phyloP scores from a whole-genome alignment of 2,113 vertebrate genomes.

The Bufo bufo region DNA sequence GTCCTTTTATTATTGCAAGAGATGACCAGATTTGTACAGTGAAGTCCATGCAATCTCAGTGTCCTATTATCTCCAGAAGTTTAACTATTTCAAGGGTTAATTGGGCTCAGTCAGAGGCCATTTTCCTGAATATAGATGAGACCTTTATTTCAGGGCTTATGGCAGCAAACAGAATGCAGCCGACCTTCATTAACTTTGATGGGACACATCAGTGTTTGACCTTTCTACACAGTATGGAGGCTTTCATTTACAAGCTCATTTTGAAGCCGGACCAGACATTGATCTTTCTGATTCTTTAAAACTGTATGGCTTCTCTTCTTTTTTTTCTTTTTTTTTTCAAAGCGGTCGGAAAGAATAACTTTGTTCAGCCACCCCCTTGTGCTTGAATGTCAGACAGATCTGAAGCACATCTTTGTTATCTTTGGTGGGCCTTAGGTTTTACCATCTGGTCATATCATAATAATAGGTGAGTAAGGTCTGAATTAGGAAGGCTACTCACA shows the following conservation, averaged over 20 bases:
- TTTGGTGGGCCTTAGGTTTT: background rate
- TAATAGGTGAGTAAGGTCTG: background rate
- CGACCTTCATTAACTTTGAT: conserved; percentile 44
- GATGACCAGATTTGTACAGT: too few species aligned
- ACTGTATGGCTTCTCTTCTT: background rate
- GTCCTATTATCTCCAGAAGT: background rate
- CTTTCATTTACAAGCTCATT: conserved; percentile 9
- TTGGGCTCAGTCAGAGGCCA: background rate
- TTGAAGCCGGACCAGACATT: background rate
- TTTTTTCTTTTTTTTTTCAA: conserved; percentile 33
- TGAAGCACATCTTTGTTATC: background rate
- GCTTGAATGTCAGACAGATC: conserved; percentile 40
- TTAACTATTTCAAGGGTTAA: conserved; percentile 16
- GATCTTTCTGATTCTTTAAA: conserved; percentile 41
- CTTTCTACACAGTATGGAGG: background rate
- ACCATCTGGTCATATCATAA: background rate
- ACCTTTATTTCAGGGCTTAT: background rate
- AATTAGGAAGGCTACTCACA: background rate
- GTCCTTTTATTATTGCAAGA: too few species aligned
- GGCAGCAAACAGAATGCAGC: background rate
- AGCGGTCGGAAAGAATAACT: background rate
- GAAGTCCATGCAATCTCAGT: too few species aligned
- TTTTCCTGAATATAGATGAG: background rate
- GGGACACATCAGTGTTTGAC: conserved; percentile 42
- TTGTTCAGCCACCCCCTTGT: conserved; percentile 12